Conservation (phyloP, 2,797 vertebrate species). For the Buceros bicornis region DNA sequence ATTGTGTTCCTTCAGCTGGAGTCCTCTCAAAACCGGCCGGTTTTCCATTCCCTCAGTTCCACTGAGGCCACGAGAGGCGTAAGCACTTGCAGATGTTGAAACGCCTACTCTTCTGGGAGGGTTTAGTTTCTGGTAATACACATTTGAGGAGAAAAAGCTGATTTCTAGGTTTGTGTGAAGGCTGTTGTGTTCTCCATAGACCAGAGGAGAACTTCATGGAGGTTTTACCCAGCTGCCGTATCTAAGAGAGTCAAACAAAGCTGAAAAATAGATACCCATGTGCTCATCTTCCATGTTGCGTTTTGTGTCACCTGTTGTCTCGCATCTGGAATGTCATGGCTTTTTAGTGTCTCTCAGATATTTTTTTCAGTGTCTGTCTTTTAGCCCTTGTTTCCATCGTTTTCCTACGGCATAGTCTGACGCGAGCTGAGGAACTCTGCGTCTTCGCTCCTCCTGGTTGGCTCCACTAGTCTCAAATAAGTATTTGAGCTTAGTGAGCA, state of each 20-base stretch:
- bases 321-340: no score
- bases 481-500: not conserved
- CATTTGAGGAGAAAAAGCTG: not conserved
- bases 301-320: not conserved
- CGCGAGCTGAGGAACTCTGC: not conserved
- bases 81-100: slow-evolving; percentile 25
- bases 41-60: not conserved
- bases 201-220: not conserved
- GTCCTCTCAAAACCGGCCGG: not conserved
- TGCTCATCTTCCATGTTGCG: rapidly evolving
- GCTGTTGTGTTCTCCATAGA: not conserved
- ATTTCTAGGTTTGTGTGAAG: not conserved
- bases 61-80: not conserved
- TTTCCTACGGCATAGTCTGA: not conserved
- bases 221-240: not conserved
- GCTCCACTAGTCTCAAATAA: not conserved
- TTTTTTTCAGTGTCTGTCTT: not conserved
- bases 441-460: not conserved
- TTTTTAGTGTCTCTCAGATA: not conserved
- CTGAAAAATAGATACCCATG: not conserved
- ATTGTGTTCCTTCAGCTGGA: not conserved
- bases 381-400: not conserved
- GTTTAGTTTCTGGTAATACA: not conserved
- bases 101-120: not conserved
- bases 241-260: not conserved